Base-by-base conservation (phyloP, 2,113 vertebrate species). In the Merops nubicus region DNA sequence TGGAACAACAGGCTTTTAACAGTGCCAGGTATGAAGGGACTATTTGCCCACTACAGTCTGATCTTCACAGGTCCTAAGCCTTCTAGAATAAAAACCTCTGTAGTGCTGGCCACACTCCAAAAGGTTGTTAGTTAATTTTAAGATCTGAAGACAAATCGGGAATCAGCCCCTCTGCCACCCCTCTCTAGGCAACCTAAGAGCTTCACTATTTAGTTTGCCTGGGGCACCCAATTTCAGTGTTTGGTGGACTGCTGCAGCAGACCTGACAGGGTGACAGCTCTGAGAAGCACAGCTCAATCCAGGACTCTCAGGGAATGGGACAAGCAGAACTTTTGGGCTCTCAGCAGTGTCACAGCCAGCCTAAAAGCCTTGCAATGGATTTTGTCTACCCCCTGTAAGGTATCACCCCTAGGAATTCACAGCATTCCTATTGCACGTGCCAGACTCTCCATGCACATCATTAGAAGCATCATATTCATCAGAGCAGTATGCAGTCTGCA, bases 11-110 rank as follows among this genome's bases (percentile, higher is more conserved):
- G 9, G 13, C 15, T 88, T 76, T 76, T 34, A 79, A 47, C 10
- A 50, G 29, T 0, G 18, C 10, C 22, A 69, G 10, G 25, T 26
- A 40, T 9, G 15, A 36, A 57, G 19, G 21, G 26, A 87, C 18
- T 53, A 22, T 15, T 53, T 0, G 0, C 11, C 57, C 33, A 42
- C 40, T 23, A 17, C 5, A 68, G 63, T 60, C 22, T 69, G 48
- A 56, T 47, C 28, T 79, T 75, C 7, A 3, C 21, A 5, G 8
- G 57, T 36, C 29, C 33, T 25, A 50, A 59, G 22, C 43, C 29
- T 73, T 83, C 28, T 45, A 84, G 22, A 64, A 15, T 17, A 73
- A 4, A 47, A 68, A 10, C n/a, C 48, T 48, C 6, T 10, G 26
- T 1, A 40, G 9, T 38, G 33, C 1, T 80, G 25, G 56, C 14